A percentile compares a stretch with the other conserved stretches of the same genome.
phyloP scores from a whole-genome alignment of 2,888 invertebrate species.

The Cerastoderma edule region DNA sequence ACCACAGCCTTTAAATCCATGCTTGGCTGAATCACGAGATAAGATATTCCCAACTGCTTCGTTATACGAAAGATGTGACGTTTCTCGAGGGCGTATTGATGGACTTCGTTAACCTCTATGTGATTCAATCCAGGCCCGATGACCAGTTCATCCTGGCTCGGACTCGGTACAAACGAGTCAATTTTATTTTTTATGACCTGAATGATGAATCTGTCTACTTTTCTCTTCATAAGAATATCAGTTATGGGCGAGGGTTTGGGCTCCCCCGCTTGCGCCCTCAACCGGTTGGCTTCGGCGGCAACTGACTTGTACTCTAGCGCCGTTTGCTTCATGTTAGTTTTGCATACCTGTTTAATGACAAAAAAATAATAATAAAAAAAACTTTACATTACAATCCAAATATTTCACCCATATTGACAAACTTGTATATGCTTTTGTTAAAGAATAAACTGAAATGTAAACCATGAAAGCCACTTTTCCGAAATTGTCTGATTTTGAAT shows the following conservation, averaged over 20 bases:
- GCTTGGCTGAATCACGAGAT: conserved; percentile 47
- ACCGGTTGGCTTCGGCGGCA: conserved; percentile 41
- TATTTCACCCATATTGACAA: no score
- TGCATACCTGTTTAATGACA: conserved; percentile 51
- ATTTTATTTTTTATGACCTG: conserved; percentile 56
- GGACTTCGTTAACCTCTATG: conserved; percentile 51
- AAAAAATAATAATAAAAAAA: not conserved
- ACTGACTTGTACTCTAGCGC: conserved; percentile 63
- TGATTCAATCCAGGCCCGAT: conserved; percentile 66
- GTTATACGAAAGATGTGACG: conserved; percentile 48
- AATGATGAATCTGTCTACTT: conserved; percentile 55
- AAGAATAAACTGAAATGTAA: no score
- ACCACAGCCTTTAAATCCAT: conserved; percentile 58
- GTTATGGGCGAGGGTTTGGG: conserved; percentile 18
- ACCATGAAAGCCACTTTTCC: no score
- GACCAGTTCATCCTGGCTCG: conserved; percentile 64
- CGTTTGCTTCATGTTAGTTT: conserved; percentile 55
- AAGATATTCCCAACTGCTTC: conserved; percentile 52
- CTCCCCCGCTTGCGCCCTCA: conserved; percentile 41
- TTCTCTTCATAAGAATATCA: conserved; percentile 30
- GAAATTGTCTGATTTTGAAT: no score
- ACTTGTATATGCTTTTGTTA: no score
- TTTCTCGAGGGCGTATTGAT: conserved; percentile 42
- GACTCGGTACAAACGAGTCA: conserved; percentile 46
- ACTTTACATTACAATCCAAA: no score